phyloP scores from a whole-genome alignment of 2,113 vertebrate species.

The Opisthocomus hoazin region DNA sequence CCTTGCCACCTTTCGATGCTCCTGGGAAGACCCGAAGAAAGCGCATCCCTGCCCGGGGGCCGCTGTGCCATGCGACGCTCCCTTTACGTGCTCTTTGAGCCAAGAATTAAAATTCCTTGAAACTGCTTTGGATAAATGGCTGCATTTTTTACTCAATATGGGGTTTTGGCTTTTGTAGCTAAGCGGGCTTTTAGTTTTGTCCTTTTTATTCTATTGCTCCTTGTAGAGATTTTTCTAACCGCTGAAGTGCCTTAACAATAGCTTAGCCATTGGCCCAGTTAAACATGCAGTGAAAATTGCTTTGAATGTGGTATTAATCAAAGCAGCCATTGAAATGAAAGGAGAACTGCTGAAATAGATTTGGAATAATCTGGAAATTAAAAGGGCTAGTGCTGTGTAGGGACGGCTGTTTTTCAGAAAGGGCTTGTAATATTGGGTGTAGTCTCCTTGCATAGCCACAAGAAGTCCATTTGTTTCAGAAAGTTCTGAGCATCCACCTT shows the following conservation, averaged over 20 bases:
- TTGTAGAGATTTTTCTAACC: neutral
- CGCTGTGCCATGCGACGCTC: neutral
- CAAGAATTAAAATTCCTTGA: neutral
- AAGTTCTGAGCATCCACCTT: neutral
- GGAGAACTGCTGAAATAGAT: neutral
- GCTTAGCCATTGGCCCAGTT: neutral
- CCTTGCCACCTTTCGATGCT: neutral
- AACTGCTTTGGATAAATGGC: neutral
- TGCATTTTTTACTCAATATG: neutral
- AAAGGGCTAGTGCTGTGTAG: neutral
- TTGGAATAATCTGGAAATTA: neutral
- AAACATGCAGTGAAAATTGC: neutral
- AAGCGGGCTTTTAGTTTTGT: neutral
- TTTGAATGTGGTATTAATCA: constrained; percentile 30
- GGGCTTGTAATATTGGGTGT: neutral
- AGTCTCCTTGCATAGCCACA: neutral
- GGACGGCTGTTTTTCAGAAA: neutral
- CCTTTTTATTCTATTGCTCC: neutral
- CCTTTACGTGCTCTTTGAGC: neutral
- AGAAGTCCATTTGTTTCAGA: neutral
- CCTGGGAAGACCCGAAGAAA: neutral
- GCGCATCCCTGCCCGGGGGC: accelerated
- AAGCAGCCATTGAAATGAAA: neutral
- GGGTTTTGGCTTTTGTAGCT: constrained; percentile 7
- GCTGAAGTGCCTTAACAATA: neutral